Base-by-base conservation (phyloP, 2,113 vertebrate species). In the Microcebus tavaratra region DNA sequence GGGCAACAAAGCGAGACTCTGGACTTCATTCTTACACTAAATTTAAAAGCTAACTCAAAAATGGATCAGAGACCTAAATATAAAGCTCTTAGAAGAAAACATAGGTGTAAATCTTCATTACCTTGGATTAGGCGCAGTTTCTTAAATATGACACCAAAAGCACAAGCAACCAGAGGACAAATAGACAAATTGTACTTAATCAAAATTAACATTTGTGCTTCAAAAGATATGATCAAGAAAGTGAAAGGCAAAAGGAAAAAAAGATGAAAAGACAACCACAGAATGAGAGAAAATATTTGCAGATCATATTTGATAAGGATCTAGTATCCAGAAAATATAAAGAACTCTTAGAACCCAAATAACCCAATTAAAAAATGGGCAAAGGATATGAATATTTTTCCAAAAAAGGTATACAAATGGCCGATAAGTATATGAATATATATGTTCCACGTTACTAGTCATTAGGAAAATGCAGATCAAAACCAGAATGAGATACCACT, bases 361-460 rank as follows among this genome's bases (percentile, higher is more conserved):
- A 85, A n/a, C 15, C 57, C 57, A 91, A 36, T 73, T 84, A 3
- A 78, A 61, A 90, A 81, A 68, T 86, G 18, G 36, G 13, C 45
- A 95, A 82, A 93, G n/a, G 29, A 20, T 93, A n/a, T 20, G n/a
- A 75, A 55, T 11, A 67, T 63, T 88, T 92, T 85, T 53, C 79
- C 27, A 42, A 57, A 84, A 79, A 80, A 81, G 48, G 9, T 80
- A 36, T 21, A 53, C 23, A 76, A 53, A 73, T 86, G 36, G 48
- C 25, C 65, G 80, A 10, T 34, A 39, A 81, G 27, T 27, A 42
- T 6, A 42, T 92, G 53, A 61, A 68, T 67, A 76, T 67, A 76
- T 34, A 6, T 68, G 39, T 59, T 76, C 50, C 48, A 5, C 34
- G 31, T 67, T 9, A 18, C 68, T 65, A 83, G 36, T 57, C 31